Percentiles rank a stretch among this genome's conserved stretches.
These are phyloP conservation scores for Meloidogyne floridensis DNA, from an alignment of 1,140 invertebrate species.

Conservation along the genomic window DNA sequence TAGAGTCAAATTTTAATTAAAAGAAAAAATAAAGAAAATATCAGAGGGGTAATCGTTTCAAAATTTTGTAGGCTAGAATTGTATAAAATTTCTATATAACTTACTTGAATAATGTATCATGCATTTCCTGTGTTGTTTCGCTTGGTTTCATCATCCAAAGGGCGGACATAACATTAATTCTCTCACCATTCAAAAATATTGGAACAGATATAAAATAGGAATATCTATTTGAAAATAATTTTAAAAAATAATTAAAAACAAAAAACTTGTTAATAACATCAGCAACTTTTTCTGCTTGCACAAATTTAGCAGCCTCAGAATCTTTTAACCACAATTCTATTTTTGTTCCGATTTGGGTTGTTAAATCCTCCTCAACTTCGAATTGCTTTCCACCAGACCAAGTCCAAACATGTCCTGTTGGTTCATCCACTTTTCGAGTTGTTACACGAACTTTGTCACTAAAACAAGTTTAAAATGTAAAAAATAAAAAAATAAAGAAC, in stretches of 20 bases:
- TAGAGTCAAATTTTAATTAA: no score
- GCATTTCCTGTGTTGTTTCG: constrained; percentile 80
- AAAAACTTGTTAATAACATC: constrained; percentile 80
- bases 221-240: constrained; percentile 69
- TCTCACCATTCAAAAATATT: constrained; percentile 85
- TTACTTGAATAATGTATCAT: constrained; percentile 77
- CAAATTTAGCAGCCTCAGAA: constrained; percentile 80
- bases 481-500: constrained; percentile 62
- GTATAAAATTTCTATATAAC: neutral
- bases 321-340: constrained; percentile 86
- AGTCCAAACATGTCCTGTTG: constrained; percentile 79
- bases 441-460: constrained; percentile 85
- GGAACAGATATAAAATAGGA: constrained; percentile 93
- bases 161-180: constrained; percentile 82
- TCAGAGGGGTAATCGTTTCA: no score
- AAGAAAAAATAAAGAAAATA: no score
- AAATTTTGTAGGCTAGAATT: no score
- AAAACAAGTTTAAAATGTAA: neutral
- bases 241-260: neutral
- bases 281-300: constrained; percentile 81
- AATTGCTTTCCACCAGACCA: constrained; percentile 87
- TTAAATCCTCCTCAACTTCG: constrained; percentile 82
- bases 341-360: constrained; percentile 84
- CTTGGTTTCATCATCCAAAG: constrained; percentile 90
- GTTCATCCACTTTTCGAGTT: constrained; percentile 72